A percentile compares a stretch with the other conserved stretches of the same genome.
Conservation (phyloP, 2,888 invertebrate species). For the Syrista parreyssii region DNA sequence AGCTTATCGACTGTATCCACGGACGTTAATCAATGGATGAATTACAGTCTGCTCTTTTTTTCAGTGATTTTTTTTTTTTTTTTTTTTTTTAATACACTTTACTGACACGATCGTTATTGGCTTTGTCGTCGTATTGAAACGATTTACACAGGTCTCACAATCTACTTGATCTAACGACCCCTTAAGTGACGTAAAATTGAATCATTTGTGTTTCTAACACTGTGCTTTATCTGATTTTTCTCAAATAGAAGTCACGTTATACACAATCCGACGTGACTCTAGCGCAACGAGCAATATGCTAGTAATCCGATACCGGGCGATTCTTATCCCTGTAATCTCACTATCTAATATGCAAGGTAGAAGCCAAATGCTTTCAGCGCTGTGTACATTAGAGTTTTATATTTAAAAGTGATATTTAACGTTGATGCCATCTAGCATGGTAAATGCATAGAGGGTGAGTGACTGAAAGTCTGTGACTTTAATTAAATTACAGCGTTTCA, state of each 20-base stretch:
- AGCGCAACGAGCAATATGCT: constrained; percentile 32
- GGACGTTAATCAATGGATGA: background rate
- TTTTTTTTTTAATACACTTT: background rate
- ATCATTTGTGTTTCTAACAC: constrained; percentile 16
- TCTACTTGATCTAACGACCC: constrained; percentile 28
- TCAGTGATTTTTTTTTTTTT: background rate
- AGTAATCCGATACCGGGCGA: constrained; percentile 36
- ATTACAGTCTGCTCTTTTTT: background rate
- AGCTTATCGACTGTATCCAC: background rate
- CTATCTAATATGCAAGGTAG: background rate
- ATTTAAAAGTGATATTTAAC: constrained; percentile 8
- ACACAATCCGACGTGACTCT: background rate
- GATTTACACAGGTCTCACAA: too few relatives aligned
- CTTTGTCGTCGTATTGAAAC: background rate
- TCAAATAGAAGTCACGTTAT: constrained; percentile 3
- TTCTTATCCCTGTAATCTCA: constrained; percentile 2
- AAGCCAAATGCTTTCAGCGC: background rate
- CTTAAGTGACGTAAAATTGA: constrained; percentile 33
- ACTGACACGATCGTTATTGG: background rate
- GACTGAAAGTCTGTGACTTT: constrained; percentile 20
- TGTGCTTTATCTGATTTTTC: background rate
- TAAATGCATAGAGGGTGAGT: background rate
- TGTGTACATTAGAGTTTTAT: background rate
- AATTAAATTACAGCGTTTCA: constrained; percentile 19
- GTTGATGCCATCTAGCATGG: background rate